Evolutionary conservation across 64 coral and sea anemone species (phyloP).

Genomic region (Trachythela sp.): DNA sequence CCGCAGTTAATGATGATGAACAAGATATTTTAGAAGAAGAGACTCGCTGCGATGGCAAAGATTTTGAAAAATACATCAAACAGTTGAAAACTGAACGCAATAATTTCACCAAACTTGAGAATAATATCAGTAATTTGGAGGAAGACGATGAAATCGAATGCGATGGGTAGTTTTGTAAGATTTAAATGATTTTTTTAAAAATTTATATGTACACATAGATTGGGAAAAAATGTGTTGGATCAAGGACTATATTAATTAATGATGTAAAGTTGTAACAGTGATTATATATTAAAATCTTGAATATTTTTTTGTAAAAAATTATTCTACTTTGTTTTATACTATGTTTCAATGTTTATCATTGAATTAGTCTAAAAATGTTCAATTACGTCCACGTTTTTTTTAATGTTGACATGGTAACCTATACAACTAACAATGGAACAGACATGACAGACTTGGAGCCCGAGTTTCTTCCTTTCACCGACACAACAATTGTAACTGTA

Average conservation of each 20-base stretch:
- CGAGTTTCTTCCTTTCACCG: not conserved
- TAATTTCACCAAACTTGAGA: constrained; percentile 20
- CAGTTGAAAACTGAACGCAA: not conserved
- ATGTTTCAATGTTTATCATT: too few relatives aligned
- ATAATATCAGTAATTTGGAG: not conserved
- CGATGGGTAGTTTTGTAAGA: not conserved
- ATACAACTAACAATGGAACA: constrained; percentile 7
- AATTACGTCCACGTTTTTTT: not conserved
- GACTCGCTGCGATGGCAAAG: not conserved
- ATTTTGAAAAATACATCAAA: constrained; percentile 24
- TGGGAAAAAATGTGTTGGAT: too few relatives aligned
- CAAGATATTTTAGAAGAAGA: not conserved
- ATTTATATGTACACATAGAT: not conserved
- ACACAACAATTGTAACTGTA: not conserved
- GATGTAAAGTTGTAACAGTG: too few relatives aligned
- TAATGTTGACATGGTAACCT: not conserved
- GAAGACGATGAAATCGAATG: not conserved
- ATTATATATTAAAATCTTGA: too few relatives aligned
- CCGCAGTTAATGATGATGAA: constrained; percentile 8
- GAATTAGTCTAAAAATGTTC: too few relatives aligned
- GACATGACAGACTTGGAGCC: not conserved
- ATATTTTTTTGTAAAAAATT: too few relatives aligned
- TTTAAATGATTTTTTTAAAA: not conserved
- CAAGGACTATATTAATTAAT: too few relatives aligned
- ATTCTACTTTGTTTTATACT: too few relatives aligned